Conservation (phyloP, 64 coral and sea anemone species). For the Platygyra sinensis region DNA sequence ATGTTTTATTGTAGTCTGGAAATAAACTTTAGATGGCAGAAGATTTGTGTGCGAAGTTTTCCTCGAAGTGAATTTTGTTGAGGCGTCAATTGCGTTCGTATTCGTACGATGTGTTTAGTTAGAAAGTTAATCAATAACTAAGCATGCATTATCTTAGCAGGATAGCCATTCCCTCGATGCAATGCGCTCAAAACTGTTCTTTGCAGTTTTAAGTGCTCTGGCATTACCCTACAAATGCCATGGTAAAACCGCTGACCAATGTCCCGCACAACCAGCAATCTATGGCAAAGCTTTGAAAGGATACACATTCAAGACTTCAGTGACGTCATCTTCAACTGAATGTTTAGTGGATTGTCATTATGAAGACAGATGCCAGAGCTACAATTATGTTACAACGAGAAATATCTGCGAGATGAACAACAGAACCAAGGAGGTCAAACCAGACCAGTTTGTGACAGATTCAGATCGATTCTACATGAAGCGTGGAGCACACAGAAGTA, state of each 20-base stretch:
- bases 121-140: too few species aligned
- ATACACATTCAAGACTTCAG: not conserved
- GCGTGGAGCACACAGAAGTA: conserved; percentile 3
- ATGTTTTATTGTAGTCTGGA: too few species aligned
- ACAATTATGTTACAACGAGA: not conserved
- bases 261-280: not conserved
- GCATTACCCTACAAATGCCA: not conserved
- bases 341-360: not conserved
- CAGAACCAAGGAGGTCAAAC: not conserved
- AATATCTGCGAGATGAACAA: conserved; percentile 7
- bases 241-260: not conserved
- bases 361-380: conserved; percentile 17
- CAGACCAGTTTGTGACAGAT: not conserved
- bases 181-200: not conserved
- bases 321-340: not conserved
- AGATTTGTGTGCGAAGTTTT: too few species aligned
- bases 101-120: too few species aligned
- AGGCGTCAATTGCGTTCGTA: too few species aligned
- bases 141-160: too few species aligned
- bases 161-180: not conserved
- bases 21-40: too few species aligned
- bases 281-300: not conserved
- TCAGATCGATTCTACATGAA: not conserved
- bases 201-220: not conserved
- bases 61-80: too few species aligned